A percentile compares a stretch with the other conserved stretches of the same genome.
Evolutionary conservation across 2,888 invertebrate genomes (phyloP).

Genomic region (Timandra comae): DNA sequence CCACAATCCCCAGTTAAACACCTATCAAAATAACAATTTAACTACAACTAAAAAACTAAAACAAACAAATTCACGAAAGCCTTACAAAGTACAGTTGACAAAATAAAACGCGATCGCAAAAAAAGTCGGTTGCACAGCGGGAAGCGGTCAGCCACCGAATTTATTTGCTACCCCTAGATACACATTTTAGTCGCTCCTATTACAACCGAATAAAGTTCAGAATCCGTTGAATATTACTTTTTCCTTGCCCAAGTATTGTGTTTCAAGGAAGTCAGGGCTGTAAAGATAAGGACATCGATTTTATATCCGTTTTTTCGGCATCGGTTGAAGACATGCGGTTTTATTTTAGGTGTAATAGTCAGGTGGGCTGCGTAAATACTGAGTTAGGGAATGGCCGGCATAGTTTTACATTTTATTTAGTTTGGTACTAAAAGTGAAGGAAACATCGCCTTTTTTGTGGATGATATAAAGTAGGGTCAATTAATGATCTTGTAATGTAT

Average conservation of each 20-base stretch:
- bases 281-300: constrained; percentile 51
- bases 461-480: too few relatives aligned
- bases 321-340: constrained; percentile 13
- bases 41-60: constrained; percentile 12
- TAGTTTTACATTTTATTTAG: too few relatives aligned
- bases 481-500: too few relatives aligned
- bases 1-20: too few relatives aligned
- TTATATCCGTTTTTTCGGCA: constrained; percentile 44
- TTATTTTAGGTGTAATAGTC: constrained; percentile 5
- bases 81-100: constrained; percentile 33
- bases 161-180: constrained; percentile 41
- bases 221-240: constrained; percentile 8
- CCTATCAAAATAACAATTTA: too few relatives aligned
- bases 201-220: constrained; percentile 6
- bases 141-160: constrained; percentile 56
- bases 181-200: constrained; percentile 7
- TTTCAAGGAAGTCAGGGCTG: constrained; percentile 50
- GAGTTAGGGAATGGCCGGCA: too few relatives aligned
- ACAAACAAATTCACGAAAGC: constrained; percentile 27
- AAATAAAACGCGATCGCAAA: constrained; percentile 30
- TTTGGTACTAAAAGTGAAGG: too few relatives aligned
- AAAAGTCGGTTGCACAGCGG: constrained; percentile 31
- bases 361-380: too few relatives aligned
- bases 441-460: too few relatives aligned
- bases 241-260: constrained; percentile 37